A percentile compares a stretch with the other conserved stretches of the same genome.
Evolutionary conservation across 1,140 invertebrate genomes (phyloP).

Genomic region (Grapholita molesta): DNA sequence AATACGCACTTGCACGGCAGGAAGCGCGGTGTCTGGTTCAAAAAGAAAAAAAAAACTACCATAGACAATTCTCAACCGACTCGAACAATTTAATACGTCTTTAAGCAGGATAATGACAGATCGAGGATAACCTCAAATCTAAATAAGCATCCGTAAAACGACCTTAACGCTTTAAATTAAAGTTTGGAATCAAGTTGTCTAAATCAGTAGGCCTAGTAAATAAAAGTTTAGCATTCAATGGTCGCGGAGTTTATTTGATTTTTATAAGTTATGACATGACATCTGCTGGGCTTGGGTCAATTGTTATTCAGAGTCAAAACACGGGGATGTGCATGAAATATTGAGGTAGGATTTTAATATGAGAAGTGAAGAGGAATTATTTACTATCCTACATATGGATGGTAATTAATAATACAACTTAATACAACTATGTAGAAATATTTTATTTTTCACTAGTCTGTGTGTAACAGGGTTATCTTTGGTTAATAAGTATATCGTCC

Average conservation of each 20-base stretch:
- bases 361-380: too few species aligned
- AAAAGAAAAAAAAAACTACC: slow-evolving; percentile 51
- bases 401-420: too few species aligned
- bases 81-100: slow-evolving; percentile 41
- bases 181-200: not conserved
- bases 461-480: too few species aligned
- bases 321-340: not conserved
- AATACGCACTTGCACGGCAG: slow-evolving; percentile 53
- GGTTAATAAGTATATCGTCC: too few species aligned
- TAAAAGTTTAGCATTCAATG: not conserved
- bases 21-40: slow-evolving; percentile 71
- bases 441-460: too few species aligned
- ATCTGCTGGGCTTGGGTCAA: not conserved
- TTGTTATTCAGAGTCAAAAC: not conserved
- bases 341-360: not conserved
- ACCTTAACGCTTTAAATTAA: not conserved
- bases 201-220: slow-evolving; percentile 29
- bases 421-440: too few species aligned
- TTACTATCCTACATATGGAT: too few species aligned
- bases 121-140: slow-evolving; percentile 7
- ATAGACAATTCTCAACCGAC: slow-evolving; percentile 58
- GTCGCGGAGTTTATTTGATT: not conserved
- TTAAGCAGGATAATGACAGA: slow-evolving; percentile 33
- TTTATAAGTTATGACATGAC: slow-evolving; percentile 18
- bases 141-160: not conserved